A percentile compares a stretch with the other conserved stretches of the same genome.
Conservation (phyloP, 2,888 invertebrate genomes). For the Conus canariensis region DNA sequence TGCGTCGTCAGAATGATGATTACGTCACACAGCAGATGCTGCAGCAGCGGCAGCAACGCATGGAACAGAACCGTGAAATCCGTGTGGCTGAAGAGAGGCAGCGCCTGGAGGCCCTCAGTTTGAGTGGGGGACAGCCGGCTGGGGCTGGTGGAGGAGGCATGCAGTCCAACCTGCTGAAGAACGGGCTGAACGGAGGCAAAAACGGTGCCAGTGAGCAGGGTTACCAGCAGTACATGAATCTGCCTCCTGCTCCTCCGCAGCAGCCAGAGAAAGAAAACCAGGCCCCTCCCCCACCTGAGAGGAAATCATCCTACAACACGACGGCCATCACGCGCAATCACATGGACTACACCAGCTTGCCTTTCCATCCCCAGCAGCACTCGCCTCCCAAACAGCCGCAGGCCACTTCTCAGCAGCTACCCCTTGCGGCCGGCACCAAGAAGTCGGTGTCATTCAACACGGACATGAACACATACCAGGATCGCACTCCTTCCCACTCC, state of each 20-base stretch:
- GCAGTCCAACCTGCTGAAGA: background rate
- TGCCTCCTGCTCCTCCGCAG: constrained; percentile 58
- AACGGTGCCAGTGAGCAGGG: constrained; percentile 16
- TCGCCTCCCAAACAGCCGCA: constrained; percentile 39
- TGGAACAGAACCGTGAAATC: constrained; percentile 66
- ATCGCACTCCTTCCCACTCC: constrained; percentile 58
- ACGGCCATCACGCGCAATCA: constrained; percentile 35
- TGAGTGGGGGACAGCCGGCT: constrained; percentile 36
- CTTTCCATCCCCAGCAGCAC: constrained; percentile 45
- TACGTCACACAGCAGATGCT: constrained; percentile 62
- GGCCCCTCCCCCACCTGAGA: constrained; percentile 86
- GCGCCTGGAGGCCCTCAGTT: constrained; percentile 60
- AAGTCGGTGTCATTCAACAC: constrained; percentile 79
- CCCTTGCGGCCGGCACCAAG: constrained; percentile 67
- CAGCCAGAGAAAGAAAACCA: constrained; percentile 41
- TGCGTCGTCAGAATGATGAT: constrained; percentile 77
- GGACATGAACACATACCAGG: constrained; percentile 76
- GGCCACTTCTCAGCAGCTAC: constrained; percentile 43
- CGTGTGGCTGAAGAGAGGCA: constrained; percentile 65
- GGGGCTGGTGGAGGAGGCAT: constrained; percentile 34
- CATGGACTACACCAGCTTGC: constrained; percentile 45
- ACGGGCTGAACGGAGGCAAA: background rate
- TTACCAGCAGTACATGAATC: constrained; percentile 64
- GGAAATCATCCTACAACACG: constrained; percentile 88
- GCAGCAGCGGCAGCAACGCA: constrained; percentile 60